Evolutionary conservation across 2,113 vertebrate species (phyloP).

Genomic region (Gavialis gangeticus): DNA sequence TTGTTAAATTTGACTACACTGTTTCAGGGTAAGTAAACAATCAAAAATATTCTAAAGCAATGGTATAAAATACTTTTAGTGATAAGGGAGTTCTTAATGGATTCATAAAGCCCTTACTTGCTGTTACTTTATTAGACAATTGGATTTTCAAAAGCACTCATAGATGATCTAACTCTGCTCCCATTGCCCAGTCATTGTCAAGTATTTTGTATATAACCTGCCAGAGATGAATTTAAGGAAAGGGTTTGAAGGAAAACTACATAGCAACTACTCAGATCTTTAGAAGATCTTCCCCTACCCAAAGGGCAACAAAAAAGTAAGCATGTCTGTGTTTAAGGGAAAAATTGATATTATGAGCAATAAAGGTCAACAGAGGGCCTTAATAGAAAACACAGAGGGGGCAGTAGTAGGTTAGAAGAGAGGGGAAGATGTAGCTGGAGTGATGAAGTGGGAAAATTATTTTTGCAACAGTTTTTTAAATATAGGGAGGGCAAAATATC

Average conservation of each 20-base stretch:
- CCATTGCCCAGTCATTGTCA: not conserved
- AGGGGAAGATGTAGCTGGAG: not conserved
- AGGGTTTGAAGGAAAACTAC: not conserved
- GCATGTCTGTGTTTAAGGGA: not conserved
- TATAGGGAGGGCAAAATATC: not conserved
- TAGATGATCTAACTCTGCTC: not conserved
- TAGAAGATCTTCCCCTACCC: too few relatives aligned
- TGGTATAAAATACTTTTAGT: not conserved
- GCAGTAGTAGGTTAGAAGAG: not conserved
- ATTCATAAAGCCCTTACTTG: too few relatives aligned
- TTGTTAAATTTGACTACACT: slow-evolving; percentile 21
- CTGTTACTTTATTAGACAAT: too few relatives aligned
- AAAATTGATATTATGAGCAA: not conserved
- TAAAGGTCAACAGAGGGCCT: not conserved
- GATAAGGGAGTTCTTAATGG: not conserved
- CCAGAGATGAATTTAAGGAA: not conserved
- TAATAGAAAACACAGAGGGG: not conserved
- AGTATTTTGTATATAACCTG: not conserved
- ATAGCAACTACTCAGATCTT: too few relatives aligned
- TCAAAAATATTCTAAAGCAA: not conserved
- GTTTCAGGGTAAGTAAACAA: slow-evolving; percentile 51
- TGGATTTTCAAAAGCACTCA: not conserved
- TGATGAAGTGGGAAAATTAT: not conserved
- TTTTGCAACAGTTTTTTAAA: not conserved
- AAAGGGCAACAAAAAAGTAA: not conserved